phyloP scores from a whole-genome alignment of 1,140 invertebrate genomes.

The Oncopodura yosiiana region DNA sequence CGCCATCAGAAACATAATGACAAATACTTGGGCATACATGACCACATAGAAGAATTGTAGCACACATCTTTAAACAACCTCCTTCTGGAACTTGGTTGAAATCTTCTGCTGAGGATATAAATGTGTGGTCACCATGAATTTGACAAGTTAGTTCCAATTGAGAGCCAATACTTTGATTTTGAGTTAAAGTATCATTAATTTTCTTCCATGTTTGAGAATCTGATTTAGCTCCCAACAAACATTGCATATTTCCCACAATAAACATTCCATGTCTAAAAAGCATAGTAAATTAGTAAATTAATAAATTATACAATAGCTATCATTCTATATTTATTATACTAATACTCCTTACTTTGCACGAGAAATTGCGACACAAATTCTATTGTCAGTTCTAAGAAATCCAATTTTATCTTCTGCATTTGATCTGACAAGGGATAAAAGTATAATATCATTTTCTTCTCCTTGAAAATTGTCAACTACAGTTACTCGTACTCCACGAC shows the following conservation, averaged over 20 bases:
- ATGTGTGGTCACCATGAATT: background rate
- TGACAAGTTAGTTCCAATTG: conserved; percentile 36
- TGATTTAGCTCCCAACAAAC: conserved; percentile 40
- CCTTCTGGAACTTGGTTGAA: conserved; percentile 23
- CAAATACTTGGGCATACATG: conserved; percentile 35
- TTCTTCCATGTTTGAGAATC: conserved; percentile 29
- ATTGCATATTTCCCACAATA: conserved; percentile 55
- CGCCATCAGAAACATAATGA: no score
- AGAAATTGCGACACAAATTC: conserved; percentile 74
- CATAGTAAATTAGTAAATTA: conserved; percentile 2
- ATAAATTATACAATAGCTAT: background rate
- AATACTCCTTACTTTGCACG: conserved; percentile 62
- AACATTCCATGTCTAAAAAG: conserved; percentile 47
- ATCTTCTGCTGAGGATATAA: background rate
- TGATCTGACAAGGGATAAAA: conserved; percentile 71
- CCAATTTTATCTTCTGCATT: conserved; percentile 59
- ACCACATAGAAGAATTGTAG: conserved; percentile 31
- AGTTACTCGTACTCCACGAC: conserved; percentile 47
- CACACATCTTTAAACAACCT: conserved; percentile 25
- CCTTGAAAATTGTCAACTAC: conserved; percentile 77
- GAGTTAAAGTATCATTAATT: conserved; percentile 18
- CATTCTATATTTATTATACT: conserved; percentile 33
- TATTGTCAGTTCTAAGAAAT: conserved; percentile 62
- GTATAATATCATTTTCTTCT: conserved; percentile 72
- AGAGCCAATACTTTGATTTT: conserved; percentile 28